phyloP scores from a whole-genome alignment of 2,888 invertebrate genomes.

The Eilema griseolum region DNA sequence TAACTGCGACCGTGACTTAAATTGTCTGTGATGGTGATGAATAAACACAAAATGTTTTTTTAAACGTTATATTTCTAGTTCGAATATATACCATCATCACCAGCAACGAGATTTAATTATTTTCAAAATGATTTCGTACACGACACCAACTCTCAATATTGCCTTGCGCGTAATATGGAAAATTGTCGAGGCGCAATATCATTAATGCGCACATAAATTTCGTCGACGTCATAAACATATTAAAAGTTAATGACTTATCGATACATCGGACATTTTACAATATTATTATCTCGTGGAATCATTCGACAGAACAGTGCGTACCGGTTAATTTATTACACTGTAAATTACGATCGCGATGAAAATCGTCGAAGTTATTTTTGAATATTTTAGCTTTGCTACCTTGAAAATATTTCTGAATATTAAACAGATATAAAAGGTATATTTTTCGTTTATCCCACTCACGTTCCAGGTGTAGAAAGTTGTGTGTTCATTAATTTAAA shows the following conservation, averaged over 20 bases:
- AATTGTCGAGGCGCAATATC: slow-evolving; percentile 20
- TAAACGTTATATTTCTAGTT: no score
- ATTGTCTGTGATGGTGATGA: no score
- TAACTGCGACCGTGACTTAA: no score
- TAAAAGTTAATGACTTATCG: slow-evolving; percentile 50
- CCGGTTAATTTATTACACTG: slow-evolving; percentile 42
- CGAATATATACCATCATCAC: neutral
- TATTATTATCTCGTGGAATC: slow-evolving; percentile 48
- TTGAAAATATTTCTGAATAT: neutral
- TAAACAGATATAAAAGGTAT: neutral
- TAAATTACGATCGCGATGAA: slow-evolving; percentile 38
- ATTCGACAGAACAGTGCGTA: slow-evolving; percentile 33
- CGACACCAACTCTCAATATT: neutral
- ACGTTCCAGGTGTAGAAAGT: no score
- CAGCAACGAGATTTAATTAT: neutral
- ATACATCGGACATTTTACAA: slow-evolving; percentile 39
- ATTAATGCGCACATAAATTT: slow-evolving; percentile 31
- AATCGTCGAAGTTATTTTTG: slow-evolving; percentile 32
- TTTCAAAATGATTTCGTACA: neutral
- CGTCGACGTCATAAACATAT: slow-evolving; percentile 36
- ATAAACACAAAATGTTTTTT: no score
- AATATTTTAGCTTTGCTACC: slow-evolving; percentile 32
- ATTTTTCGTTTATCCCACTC: neutral
- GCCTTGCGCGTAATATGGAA: slow-evolving; percentile 10
- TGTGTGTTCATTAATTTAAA: no score